Evolutionary conservation across 2,113 vertebrate genomes (phyloP), one percentile per base, ranked within the genome.

Genomic region (Colius striatus): DNA sequence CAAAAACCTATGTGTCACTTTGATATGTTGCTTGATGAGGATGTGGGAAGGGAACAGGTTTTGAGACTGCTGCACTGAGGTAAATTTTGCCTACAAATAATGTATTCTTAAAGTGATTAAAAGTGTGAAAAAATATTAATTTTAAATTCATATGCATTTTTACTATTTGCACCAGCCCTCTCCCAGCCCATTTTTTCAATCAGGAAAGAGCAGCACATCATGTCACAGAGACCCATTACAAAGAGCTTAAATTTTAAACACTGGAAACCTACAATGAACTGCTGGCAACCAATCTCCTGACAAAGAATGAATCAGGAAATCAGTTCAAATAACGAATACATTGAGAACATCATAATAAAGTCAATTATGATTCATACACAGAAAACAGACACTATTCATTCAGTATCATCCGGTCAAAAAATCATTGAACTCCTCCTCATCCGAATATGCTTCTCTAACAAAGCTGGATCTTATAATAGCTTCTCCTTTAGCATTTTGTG

Each of bases 371-470:
- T 96, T 97, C 96, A 92, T 92, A 32, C 75, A 41, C 85, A 78
- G 94, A 95, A 96, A 96, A 97, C 70, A 96, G 94, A 68, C 88
- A 81, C 79, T 73, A 96, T 97, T 96, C 90, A 96, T 95, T 79
- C 85, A 4, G 83, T 8, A 25, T 55, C 80, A 90, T 89, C 85
- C 54, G 36, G 93, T 73, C 83, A 90, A 94, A 34, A 92, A 94
- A 89, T 30, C 90, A 82, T 11, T 43, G 61, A 94, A 84, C 90
- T 81, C 68, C 66, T 89, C 53, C 36, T 84, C 89, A 88, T 93
- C 61, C 26, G 36, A 77, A 19, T 27, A 34, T 9, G 9, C 54
- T 90, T 75, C 88, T 53, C 45, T 62, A 82, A 92, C 92, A 94
- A 95, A 93, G 76, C 34, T 89, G 80, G 50, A 78, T 50, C 61